These are phyloP conservation scores for Macrocentrus cingulum DNA, from an alignment of 1,140 invertebrate genomes.

Conservation along the genomic window DNA sequence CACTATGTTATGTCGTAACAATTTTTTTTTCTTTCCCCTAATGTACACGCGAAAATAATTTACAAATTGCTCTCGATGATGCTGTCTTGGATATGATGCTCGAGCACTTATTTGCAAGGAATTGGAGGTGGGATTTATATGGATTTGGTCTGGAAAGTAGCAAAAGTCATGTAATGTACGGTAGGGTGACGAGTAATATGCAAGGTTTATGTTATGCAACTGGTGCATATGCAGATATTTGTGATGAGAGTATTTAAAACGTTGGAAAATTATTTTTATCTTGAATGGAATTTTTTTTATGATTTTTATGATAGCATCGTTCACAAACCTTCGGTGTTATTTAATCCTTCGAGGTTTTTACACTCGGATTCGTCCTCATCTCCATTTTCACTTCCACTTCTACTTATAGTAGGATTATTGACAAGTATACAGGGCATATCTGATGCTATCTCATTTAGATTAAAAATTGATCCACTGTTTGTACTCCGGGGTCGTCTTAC, in stretches of 20 bases:
- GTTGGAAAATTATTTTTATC: too few relatives aligned
- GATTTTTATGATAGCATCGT: too few relatives aligned
- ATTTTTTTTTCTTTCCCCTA: neutral
- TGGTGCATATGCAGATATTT: slow-evolving; percentile 3
- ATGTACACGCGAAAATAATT: neutral
- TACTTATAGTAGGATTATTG: neutral
- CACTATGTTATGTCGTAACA: neutral
- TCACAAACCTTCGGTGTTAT: neutral
- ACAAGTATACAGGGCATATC: neutral
- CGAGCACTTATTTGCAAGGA: neutral
- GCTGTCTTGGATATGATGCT: neutral
- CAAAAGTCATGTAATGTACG: slow-evolving; percentile 9
- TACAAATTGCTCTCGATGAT: neutral
- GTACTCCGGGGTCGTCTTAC: slow-evolving; percentile 35
- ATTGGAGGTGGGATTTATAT: slow-evolving; percentile 6
- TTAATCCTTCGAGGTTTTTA: neutral
- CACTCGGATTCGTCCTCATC: neutral
- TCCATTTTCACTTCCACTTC: neutral
- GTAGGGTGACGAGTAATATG: neutral
- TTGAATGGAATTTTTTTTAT: too few relatives aligned
- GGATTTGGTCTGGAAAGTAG: slow-evolving; percentile 10
- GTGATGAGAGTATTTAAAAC: slow-evolving; percentile 7
- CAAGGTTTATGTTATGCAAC: slow-evolving; percentile 15
- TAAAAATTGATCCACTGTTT: slow-evolving; percentile 30
- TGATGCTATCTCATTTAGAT: slow-evolving; percentile 30